These are phyloP conservation scores for Bolinopsis microptera DNA, from an alignment of 37 sponge, comb jelly and placozoan genomes.

Conservation along the genomic window DNA sequence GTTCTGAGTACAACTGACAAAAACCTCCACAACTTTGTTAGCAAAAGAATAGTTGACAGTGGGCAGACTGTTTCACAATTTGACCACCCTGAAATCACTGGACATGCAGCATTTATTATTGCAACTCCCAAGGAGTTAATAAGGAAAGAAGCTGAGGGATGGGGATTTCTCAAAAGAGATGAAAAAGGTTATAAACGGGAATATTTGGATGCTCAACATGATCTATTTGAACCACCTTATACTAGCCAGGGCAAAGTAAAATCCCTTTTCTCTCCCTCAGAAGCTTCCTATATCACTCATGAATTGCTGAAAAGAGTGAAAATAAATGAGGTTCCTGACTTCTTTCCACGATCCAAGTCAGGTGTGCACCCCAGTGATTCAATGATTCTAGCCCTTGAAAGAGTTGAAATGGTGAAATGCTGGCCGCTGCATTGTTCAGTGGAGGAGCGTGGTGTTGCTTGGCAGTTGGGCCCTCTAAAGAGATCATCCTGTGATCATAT, in stretches of 20 bases:
- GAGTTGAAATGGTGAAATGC: background rate
- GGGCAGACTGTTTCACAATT: background rate
- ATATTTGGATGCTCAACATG: background rate
- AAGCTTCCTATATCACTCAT: background rate
- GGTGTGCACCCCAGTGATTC: background rate
- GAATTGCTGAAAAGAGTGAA: background rate
- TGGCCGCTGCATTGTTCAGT: constrained; percentile 1
- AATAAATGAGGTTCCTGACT: background rate
- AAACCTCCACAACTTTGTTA: background rate
- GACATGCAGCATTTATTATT: background rate
- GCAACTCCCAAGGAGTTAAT: background rate
- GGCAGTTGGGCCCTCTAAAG: constrained; percentile 13
- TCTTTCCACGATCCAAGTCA: constrained; percentile 12
- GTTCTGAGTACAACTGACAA: background rate
- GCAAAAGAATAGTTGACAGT: background rate
- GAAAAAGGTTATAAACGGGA: constrained; percentile 33
- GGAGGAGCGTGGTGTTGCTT: background rate
- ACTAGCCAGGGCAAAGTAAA: background rate
- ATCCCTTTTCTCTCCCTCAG: background rate
- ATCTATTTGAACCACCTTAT: constrained; percentile 46
- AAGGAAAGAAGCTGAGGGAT: background rate
- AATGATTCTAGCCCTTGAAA: background rate
- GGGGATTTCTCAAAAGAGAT: constrained; percentile 26
- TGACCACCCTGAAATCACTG: background rate
- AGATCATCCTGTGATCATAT: background rate